Conservation (phyloP, 2,113 vertebrate species). For the Alligator sinensis region DNA sequence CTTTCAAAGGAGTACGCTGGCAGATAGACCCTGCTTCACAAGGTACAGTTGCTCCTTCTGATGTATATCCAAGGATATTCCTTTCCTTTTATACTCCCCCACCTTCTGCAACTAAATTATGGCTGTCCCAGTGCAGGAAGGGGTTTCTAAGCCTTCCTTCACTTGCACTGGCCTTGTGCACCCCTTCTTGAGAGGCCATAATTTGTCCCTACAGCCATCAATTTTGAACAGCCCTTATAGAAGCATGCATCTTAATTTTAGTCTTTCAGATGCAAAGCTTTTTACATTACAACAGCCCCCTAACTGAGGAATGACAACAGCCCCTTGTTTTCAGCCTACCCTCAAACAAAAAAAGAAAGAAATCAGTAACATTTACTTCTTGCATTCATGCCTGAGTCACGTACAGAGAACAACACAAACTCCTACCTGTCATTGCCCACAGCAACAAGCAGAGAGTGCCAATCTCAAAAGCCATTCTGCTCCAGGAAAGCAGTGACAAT, state of each 20-base stretch:
- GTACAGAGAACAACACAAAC: neutral
- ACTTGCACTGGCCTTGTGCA: rapidly evolving
- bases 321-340: neutral
- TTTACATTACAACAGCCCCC: neutral
- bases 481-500: neutral
- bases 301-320: neutral
- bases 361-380: neutral
- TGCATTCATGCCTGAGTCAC: neutral
- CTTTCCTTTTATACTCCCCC: neutral
- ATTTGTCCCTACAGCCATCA: neutral
- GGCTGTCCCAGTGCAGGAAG: neutral
- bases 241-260: rapidly evolving
- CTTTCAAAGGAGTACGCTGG: neutral
- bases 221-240: neutral
- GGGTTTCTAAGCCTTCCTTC: neutral
- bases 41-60: no score
- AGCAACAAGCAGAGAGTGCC: conserved; percentile 55
- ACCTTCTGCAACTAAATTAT: neutral
- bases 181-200: neutral
- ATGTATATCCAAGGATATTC: neutral
- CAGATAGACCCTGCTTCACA: neutral
- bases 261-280: neutral
- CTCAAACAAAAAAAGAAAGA: neutral
- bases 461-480: conserved; percentile 57
- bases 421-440: conserved; percentile 73